phyloP scores from a whole-genome alignment of 2,888 invertebrate species.

The Pimpla rufipes region DNA sequence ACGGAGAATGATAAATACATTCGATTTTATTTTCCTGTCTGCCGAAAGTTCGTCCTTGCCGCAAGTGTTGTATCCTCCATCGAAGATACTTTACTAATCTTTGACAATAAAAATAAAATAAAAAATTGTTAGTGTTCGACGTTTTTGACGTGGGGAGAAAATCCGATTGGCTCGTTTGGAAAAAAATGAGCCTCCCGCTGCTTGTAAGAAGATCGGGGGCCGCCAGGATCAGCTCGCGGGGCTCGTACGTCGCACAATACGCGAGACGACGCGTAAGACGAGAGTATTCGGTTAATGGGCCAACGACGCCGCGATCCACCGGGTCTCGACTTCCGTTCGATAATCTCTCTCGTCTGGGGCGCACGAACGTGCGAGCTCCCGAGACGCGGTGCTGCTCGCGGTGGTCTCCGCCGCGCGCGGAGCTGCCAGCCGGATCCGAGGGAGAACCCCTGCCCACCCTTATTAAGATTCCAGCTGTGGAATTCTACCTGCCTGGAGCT shows the following conservation, averaged over 20 bases:
- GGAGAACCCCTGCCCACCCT: constrained; percentile 84
- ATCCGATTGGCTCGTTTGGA: constrained; percentile 40
- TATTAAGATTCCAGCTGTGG: constrained; percentile 85
- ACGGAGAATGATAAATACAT: too few relatives aligned
- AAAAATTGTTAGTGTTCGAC: too few relatives aligned
- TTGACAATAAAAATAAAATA: too few relatives aligned
- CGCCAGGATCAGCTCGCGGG: constrained; percentile 31
- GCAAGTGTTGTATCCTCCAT: not conserved
- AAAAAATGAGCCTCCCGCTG: constrained; percentile 37
- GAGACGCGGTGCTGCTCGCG: too few relatives aligned
- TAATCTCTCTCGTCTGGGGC: constrained; percentile 62
- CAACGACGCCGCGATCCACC: constrained; percentile 50
- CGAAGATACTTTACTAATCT: not conserved
- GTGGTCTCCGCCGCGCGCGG: constrained; percentile 48
- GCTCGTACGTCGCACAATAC: constrained; percentile 29
- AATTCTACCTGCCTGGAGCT: constrained; percentile 84
- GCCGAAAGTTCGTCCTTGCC: not conserved
- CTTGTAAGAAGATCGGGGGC: constrained; percentile 44
- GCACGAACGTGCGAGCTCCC: too few relatives aligned
- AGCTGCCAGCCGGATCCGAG: constrained; percentile 44
- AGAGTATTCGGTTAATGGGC: constrained; percentile 65
- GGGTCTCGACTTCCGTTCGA: constrained; percentile 65
- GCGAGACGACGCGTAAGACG: constrained; percentile 34
- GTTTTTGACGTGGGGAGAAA: constrained; percentile 18
- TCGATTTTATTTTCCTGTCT: too few relatives aligned